Percentiles rank a stretch among this genome's conserved stretches.
Evolutionary conservation across 2,113 vertebrate genomes (phyloP).

Genomic region (Fukomys damarensis): DNA sequence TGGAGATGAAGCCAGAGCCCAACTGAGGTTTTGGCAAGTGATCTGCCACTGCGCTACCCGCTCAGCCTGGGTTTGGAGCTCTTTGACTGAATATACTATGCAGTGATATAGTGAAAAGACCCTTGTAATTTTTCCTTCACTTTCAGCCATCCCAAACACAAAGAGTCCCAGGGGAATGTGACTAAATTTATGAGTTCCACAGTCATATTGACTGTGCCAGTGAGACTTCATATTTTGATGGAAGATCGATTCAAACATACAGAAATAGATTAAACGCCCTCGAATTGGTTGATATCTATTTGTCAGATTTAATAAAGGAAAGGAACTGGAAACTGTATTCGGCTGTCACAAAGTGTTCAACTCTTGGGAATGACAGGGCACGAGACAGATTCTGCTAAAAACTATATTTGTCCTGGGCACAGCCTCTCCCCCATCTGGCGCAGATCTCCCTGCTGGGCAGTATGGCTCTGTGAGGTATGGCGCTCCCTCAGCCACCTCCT

Average conservation of each 20-base stretch:
- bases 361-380: background rate
- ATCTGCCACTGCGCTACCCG: background rate
- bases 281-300: background rate
- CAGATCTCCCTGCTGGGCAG: background rate
- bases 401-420: background rate
- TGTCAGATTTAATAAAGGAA: background rate
- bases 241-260: constrained; percentile 33
- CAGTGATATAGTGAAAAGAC: background rate
- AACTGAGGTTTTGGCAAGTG: no score
- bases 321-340: background rate
- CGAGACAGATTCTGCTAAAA: background rate
- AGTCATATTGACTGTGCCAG: background rate
- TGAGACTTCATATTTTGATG: constrained; percentile 26
- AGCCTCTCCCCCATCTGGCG: background rate
- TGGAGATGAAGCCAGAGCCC: background rate
- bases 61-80: background rate
- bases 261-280: background rate
- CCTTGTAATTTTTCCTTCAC: background rate
- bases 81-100: background rate
- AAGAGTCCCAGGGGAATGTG: constrained; percentile 14
- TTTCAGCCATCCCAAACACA: background rate
- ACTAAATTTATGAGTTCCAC: background rate
- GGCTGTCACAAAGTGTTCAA: background rate
- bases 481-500: no score
- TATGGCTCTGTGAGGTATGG: background rate